Base-by-base conservation (phyloP, 1,140 invertebrate genomes). In the Eubasilissa regina region DNA sequence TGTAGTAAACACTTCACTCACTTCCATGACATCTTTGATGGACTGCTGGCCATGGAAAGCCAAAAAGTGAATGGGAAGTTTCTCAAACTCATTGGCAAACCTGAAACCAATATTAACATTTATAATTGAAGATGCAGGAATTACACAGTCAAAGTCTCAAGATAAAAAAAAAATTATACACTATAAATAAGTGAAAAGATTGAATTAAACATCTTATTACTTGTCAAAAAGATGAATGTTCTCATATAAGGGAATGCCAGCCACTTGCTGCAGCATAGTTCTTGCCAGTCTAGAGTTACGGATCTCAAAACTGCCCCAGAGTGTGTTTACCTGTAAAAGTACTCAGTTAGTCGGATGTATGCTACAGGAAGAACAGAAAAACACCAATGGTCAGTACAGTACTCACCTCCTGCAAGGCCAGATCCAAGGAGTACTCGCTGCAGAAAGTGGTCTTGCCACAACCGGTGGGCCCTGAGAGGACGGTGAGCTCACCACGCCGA, bases 301-400 rank as follows among this genome's bases (percentile, higher is more conserved):
- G 68, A 99, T 98, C 90, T 99, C 98, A 91, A 99, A 99, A 86
- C 97, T 99, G 9, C 97, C 98, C 98, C 98, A 99, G 35, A 99
- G 87, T 0, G 98, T 99, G 74, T 93, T 95, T 0, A 95, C 93
- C 94, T 95, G 64, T 15, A 70, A 68, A 7, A 68, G 11, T 1
- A 70, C 3, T 15, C 13, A 47, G 19, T 25, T 58, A 58, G 55
- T 15, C 13, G 25, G 25, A 35, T 6, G 25, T 35, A 6, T 6
- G 25, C 25, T n/a, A 35, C 25, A 6, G 25, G 25, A 35, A 35
- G 25, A n/a, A n/a, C 25, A 25, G 48, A 25, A 60, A 35, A 1
- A 35, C 1, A 35, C 25, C 25, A 35, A n/a, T n/a, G n/a, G n/a
- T 35, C 25, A 3, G 25, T 6, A 35, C 25, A 10, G 60, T 55